Percentiles rank a stretch among this genome's conserved stretches.
phyloP scores from a whole-genome alignment of 2,888 invertebrate species.

The Campoplex capitator region DNA sequence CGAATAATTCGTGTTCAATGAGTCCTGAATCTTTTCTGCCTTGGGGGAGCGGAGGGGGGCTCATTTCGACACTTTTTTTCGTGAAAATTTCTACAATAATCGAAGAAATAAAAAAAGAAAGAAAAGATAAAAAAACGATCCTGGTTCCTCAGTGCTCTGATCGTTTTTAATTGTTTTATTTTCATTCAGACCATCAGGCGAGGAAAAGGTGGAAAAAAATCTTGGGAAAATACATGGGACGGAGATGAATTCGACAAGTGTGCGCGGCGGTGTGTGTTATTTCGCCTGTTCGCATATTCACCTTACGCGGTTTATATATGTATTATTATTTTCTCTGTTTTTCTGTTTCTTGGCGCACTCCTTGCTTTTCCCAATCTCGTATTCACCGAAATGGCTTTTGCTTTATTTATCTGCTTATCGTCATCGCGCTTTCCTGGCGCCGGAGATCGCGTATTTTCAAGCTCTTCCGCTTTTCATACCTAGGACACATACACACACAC shows the following conservation, averaged over 20 bases:
- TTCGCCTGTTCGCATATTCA: slow-evolving; percentile 25
- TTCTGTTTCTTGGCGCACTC: slow-evolving; percentile 35
- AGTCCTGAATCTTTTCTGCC: background rate
- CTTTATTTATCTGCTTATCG: slow-evolving; percentile 68
- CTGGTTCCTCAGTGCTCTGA: background rate
- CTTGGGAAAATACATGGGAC: background rate
- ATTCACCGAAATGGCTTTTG: slow-evolving; percentile 53
- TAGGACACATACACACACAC: background rate
- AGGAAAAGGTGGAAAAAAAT: background rate
- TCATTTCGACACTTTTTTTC: no score
- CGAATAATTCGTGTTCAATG: background rate
- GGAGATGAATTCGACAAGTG: slow-evolving; percentile 2
- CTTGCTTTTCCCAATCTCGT: slow-evolving; percentile 41
- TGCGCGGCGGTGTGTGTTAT: slow-evolving; percentile 12
- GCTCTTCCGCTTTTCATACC: slow-evolving; percentile 40
- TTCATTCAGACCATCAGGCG: background rate
- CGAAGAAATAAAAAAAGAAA: no score
- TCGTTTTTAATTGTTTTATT: background rate
- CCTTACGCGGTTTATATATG: slow-evolving; percentile 2
- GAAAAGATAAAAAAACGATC: no score
- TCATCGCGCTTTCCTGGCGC: slow-evolving; percentile 58
- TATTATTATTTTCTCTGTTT: slow-evolving; percentile 33
- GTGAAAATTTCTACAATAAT: no score
- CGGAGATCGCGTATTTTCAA: slow-evolving; percentile 57
- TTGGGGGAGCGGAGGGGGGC: background rate